Conservation (phyloP, 1,140 invertebrate genomes). For the Calephelis nemesis region DNA sequence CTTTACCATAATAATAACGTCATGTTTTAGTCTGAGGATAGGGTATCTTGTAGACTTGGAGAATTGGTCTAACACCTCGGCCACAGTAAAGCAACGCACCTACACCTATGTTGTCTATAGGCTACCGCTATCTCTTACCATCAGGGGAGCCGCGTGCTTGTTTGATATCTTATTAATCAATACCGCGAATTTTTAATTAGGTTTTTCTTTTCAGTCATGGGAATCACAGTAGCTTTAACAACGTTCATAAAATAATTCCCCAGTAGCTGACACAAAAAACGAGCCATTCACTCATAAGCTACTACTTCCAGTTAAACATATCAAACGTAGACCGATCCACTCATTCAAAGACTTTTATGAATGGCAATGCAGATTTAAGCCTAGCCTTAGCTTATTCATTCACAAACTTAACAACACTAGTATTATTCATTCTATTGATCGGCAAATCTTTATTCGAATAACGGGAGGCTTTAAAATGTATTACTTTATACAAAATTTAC, state of each 20-base stretch:
- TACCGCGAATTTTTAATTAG: no score
- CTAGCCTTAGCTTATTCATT: slow-evolving; percentile 40
- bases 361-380: slow-evolving; percentile 4
- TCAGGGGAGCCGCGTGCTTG: no score
- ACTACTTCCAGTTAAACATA: slow-evolving; percentile 2
- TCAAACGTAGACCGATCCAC: neutral
- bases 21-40: no score
- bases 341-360: neutral
- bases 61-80: no score
- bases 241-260: neutral
- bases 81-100: no score
- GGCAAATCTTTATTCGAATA: neutral
- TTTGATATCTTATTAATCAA: no score
- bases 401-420: slow-evolving; percentile 62
- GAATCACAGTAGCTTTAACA: no score
- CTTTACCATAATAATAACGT: no score
- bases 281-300: neutral
- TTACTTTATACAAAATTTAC: neutral
- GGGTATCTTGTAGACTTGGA: no score
- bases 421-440: slow-evolving; percentile 29
- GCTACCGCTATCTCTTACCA: no score
- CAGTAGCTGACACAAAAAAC: neutral
- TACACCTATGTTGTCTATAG: no score
- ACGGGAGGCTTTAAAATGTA: neutral
- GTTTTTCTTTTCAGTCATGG: no score